Conservation (phyloP, 2,888 invertebrate genomes). For the Silvanus unidentatus region DNA sequence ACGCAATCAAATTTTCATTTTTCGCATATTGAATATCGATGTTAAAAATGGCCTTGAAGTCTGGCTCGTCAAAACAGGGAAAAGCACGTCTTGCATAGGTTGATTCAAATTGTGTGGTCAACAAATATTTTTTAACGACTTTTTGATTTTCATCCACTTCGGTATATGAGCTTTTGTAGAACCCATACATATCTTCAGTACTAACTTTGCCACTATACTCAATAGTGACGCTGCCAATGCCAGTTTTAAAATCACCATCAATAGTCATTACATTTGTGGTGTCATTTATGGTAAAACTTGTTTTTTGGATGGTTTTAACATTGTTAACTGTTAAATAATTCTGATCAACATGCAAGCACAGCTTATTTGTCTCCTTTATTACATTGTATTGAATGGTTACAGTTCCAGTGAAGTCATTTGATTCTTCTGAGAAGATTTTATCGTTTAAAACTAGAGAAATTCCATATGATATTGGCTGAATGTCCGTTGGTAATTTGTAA, state of each 20-base stretch:
- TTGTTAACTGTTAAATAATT: too few species aligned
- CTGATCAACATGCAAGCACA: neutral
- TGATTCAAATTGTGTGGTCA: constrained; percentile 64
- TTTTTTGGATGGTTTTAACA: neutral
- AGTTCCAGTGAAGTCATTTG: constrained; percentile 13
- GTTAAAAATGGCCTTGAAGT: constrained; percentile 61
- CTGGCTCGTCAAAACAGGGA: constrained; percentile 73
- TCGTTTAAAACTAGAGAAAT: constrained; percentile 42
- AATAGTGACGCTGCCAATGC: neutral
- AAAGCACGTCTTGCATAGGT: constrained; percentile 63
- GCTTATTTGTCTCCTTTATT: constrained; percentile 1
- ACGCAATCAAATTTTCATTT: constrained; percentile 23
- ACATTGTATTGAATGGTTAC: constrained; percentile 12
- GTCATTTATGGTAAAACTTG: neutral
- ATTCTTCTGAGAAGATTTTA: constrained; percentile 14
- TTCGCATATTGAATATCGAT: constrained; percentile 42
- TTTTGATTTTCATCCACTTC: constrained; percentile 11
- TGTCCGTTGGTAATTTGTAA: constrained; percentile 49
- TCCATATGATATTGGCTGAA: constrained; percentile 50
- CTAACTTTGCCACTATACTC: constrained; percentile 8
- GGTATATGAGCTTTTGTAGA: constrained; percentile 43
- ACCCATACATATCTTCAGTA: constrained; percentile 45
- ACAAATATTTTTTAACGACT: constrained; percentile 50
- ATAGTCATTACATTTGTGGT: neutral
- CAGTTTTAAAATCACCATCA: neutral